Evolutionary conservation across 2,113 vertebrate genomes (phyloP).

Genomic region (Pseudopipra pipra): DNA sequence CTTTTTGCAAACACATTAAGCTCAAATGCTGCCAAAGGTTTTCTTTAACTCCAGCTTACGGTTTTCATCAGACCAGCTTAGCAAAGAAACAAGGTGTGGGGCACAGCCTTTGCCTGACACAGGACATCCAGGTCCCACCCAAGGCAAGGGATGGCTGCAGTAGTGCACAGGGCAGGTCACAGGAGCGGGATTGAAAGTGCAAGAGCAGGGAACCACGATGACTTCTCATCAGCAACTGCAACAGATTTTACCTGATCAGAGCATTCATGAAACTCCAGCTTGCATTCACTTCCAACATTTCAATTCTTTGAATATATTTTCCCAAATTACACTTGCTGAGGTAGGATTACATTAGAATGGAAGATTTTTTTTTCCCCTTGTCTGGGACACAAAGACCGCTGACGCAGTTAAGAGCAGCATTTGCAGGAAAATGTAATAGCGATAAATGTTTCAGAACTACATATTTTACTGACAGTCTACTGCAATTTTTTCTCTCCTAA

Average conservation of each 20-base stretch:
- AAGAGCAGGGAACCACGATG: not conserved
- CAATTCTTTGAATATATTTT: not conserved
- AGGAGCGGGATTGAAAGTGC: not conserved
- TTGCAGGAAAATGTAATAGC: not conserved
- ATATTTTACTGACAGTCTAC: not conserved
- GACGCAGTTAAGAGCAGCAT: not conserved
- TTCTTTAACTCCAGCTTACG: not conserved
- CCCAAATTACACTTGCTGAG: not conserved
- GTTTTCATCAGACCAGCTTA: not conserved
- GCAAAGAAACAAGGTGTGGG: not conserved
- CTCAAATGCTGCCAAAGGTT: not conserved
- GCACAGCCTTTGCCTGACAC: not conserved
- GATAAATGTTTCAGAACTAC: not conserved
- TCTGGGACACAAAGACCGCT: not conserved
- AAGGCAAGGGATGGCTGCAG: fast-evolving
- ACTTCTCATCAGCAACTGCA: not conserved
- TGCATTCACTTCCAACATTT: not conserved
- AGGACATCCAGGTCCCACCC: not conserved
- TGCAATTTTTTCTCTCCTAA: not conserved
- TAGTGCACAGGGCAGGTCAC: not conserved
- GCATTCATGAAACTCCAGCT: not conserved
- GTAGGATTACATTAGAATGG: not conserved
- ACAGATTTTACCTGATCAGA: not conserved
- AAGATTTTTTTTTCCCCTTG: not conserved
- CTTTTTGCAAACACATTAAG: not conserved